Conservation (phyloP, 2,888 invertebrate genomes). For the Drosophila fulvimacula region DNA sequence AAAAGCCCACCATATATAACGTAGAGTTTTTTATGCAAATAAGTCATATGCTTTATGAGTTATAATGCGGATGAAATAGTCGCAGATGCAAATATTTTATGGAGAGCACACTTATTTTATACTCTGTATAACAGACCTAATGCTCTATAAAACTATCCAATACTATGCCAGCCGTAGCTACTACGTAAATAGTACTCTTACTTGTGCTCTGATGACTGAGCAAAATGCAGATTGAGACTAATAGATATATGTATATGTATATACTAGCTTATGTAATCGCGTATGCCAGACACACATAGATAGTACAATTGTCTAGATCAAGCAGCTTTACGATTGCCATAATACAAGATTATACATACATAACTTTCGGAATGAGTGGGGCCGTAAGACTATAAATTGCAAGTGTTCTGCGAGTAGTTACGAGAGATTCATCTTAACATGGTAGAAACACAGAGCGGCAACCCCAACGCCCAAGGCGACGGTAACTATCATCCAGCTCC, state of each 20-base stretch:
- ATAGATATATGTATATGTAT: neutral
- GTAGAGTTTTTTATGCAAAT: slow-evolving; percentile 32
- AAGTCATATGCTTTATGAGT: slow-evolving; percentile 25
- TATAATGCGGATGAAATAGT: slow-evolving; percentile 22
- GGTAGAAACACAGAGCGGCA: slow-evolving; percentile 44
- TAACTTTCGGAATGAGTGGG: neutral
- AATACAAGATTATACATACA: slow-evolving; percentile 9
- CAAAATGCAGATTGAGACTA: slow-evolving; percentile 2
- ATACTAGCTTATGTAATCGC: neutral
- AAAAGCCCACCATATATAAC: neutral
- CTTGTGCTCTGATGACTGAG: slow-evolving; percentile 26
- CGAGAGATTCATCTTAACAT: slow-evolving; percentile 43
- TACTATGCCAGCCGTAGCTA: slow-evolving; percentile 5
- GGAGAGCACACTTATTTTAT: slow-evolving; percentile 13
- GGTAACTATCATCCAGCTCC: slow-evolving; percentile 56
- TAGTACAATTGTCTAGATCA: slow-evolving; percentile 32
- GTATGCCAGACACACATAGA: slow-evolving; percentile 17
- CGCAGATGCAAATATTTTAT: slow-evolving; percentile 22
- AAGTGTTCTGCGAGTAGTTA: neutral
- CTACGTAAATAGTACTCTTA: slow-evolving; percentile 6
- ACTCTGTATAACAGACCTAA: neutral
- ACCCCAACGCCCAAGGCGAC: slow-evolving; percentile 15
- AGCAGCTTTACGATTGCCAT: slow-evolving; percentile 16
- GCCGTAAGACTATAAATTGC: slow-evolving; percentile 45
- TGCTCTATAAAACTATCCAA: slow-evolving; percentile 1